Conservation (phyloP, 1,140 invertebrate species). For the Bombus waltoni region DNA sequence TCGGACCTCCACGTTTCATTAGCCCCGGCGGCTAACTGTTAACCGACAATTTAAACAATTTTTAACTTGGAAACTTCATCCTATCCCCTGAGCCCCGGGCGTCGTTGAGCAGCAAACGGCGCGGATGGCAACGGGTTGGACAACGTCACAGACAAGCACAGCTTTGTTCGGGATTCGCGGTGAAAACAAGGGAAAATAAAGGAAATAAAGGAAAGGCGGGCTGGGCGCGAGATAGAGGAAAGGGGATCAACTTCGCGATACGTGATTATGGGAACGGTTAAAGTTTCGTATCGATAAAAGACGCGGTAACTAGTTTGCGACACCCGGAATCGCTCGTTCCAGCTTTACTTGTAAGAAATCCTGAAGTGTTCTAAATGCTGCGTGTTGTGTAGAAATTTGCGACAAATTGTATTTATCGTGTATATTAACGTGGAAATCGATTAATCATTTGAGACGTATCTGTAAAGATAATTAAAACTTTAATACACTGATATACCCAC, state of each 20-base stretch:
- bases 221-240: background rate
- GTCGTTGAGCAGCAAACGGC: slow-evolving; percentile 51
- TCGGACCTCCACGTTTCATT: slow-evolving; percentile 78
- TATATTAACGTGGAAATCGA: background rate
- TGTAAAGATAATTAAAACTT: background rate
- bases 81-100: background rate
- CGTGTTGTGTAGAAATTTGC: background rate
- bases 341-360: background rate
- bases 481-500: background rate
- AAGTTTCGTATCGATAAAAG: slow-evolving; percentile 79
- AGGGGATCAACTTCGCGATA: slow-evolving; percentile 77
- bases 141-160: slow-evolving; percentile 56
- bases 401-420: background rate
- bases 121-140: slow-evolving; percentile 61
- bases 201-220: background rate
- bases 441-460: background rate
- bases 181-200: slow-evolving; percentile 45
- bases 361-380: background rate
- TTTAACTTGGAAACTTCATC: slow-evolving; percentile 78
- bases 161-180: slow-evolving; percentile 20
- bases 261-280: slow-evolving; percentile 80
- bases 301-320: slow-evolving; percentile 64
- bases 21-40: slow-evolving; percentile 80
- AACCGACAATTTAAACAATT: slow-evolving; percentile 82
- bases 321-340: slow-evolving; percentile 27